Conservation (phyloP, 2,113 vertebrate genomes). For the Saimiri boliviensis region DNA sequence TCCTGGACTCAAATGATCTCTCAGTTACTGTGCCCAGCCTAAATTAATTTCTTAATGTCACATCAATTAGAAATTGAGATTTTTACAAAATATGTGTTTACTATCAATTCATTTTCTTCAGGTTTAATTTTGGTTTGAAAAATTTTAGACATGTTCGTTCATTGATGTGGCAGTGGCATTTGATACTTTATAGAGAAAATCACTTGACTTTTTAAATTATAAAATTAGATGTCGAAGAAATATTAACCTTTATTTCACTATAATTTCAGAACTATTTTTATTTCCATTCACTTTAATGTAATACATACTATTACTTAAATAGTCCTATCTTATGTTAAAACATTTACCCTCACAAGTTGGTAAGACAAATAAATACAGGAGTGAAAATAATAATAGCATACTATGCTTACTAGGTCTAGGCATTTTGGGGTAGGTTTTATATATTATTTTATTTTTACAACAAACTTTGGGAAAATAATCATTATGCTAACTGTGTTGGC, state of each 20-base stretch:
- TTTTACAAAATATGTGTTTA: neutral
- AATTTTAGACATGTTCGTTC: neutral
- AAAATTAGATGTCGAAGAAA: neutral
- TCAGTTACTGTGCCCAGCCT: too few species aligned
- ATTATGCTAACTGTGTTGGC: neutral
- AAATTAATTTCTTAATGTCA: neutral
- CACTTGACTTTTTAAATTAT: neutral
- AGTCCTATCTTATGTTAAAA: neutral
- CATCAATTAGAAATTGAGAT: neutral
- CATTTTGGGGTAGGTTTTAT: neutral
- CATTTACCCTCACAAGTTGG: neutral
- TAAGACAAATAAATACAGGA: neutral
- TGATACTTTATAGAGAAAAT: neutral
- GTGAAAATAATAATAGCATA: neutral
- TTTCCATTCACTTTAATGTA: neutral
- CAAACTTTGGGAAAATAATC: neutral
- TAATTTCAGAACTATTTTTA: neutral
- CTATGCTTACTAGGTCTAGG: neutral
- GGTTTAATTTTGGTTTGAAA: neutral
- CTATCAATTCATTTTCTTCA: neutral
- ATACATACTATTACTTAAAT: neutral
- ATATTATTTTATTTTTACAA: neutral
- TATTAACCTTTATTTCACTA: neutral
- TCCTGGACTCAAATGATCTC: too few species aligned
- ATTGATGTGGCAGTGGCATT: neutral